Evolutionary conservation across 2,797 vertebrate genomes (phyloP).

Genomic region (Buceros bicornis): DNA sequence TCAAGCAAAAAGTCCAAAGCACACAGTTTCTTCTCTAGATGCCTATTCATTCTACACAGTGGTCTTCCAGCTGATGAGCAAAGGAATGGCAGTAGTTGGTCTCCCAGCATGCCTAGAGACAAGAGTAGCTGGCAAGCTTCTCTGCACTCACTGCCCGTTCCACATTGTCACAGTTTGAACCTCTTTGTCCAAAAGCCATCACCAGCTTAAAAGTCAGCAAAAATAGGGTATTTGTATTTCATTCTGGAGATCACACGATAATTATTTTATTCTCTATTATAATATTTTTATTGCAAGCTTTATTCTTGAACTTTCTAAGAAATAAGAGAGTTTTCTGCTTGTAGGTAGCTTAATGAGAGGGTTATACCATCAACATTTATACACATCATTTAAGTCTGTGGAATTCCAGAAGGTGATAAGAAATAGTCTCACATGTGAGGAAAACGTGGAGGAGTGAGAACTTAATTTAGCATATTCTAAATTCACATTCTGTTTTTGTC

Average conservation of each 20-base stretch:
- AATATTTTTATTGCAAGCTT: background rate
- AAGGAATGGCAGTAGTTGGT: background rate
- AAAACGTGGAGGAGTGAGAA: background rate
- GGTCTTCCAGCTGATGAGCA: background rate
- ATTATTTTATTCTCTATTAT: background rate
- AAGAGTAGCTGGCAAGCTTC: background rate
- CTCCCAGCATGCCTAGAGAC: rapidly evolving
- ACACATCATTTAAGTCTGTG: background rate
- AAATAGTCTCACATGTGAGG: background rate
- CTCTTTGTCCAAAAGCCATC: background rate
- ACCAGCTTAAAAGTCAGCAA: background rate
- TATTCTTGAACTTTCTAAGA: background rate
- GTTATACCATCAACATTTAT: background rate
- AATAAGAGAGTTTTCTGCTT: background rate
- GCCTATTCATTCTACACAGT: background rate
- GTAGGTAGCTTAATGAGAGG: background rate
- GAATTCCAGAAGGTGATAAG: background rate
- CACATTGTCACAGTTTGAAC: background rate
- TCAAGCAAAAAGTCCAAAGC: background rate
- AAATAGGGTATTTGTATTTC: background rate
- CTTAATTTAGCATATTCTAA: background rate
- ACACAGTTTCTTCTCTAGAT: background rate
- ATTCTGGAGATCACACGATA: background rate
- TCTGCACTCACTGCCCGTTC: background rate
- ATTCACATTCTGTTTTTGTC: background rate